Conservation (phyloP, 2,113 vertebrate genomes). For the Sapayoa aenigma region DNA sequence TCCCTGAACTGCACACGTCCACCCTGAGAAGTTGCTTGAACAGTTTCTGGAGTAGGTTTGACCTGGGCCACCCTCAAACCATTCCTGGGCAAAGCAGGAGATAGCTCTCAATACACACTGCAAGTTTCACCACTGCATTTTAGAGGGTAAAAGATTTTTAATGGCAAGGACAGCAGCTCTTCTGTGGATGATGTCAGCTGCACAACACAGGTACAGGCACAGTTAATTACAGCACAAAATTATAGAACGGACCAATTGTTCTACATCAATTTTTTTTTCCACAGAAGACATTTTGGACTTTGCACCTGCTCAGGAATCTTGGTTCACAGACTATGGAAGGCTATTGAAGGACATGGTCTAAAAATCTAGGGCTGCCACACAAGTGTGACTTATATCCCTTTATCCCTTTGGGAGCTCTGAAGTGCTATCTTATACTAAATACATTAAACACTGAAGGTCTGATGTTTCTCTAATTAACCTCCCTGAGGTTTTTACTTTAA, state of each 20-base stretch:
- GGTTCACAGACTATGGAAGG: background rate
- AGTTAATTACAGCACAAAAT: no score
- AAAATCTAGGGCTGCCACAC: background rate
- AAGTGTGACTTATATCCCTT: background rate
- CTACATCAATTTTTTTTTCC: background rate
- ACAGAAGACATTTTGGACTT: background rate
- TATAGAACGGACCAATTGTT: background rate
- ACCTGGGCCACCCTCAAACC: background rate
- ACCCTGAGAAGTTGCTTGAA: background rate
- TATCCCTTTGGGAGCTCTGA: background rate
- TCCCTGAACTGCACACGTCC: background rate
- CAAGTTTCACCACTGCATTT: background rate
- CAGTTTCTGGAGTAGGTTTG: background rate
- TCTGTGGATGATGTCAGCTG: background rate
- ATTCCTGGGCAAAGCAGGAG: background rate
- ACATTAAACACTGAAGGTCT: background rate
- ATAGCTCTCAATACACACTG: background rate
- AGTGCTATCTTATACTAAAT: background rate
- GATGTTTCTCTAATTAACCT: background rate
- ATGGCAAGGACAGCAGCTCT: background rate
- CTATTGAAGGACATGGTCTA: background rate
- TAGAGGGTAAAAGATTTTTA: background rate
- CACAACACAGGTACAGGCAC: background rate
- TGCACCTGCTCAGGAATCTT: background rate
- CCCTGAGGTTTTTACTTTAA: background rate